These are phyloP conservation scores for Salvelinus namaycush DNA, from an alignment of 2,113 vertebrate genomes.

Conservation along the genomic window DNA sequence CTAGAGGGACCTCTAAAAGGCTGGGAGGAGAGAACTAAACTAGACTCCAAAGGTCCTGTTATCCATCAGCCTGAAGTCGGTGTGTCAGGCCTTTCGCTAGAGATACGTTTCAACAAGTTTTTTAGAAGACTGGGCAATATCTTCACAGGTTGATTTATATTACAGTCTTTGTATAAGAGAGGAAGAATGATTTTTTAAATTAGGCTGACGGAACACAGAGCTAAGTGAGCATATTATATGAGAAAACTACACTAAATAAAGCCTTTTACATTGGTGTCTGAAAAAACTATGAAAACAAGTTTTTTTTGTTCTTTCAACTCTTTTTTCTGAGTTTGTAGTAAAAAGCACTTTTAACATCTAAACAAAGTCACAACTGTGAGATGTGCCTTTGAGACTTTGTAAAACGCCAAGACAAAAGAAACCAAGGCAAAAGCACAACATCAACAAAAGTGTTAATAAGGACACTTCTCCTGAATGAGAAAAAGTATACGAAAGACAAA, in stretches of 20 bases:
- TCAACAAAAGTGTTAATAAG: no score
- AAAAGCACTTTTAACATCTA: constrained; percentile 4
- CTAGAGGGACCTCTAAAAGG: not conserved
- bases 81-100: not conserved
- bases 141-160: not conserved
- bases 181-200: not conserved
- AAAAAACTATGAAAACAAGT: no score
- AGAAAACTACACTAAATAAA: not conserved
- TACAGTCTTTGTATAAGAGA: not conserved
- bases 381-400: constrained; percentile 31
- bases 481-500: constrained; percentile 42
- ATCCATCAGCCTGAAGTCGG: not conserved
- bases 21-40: not conserved
- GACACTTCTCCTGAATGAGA: no score
- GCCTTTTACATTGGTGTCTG: not conserved
- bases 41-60: not conserved
- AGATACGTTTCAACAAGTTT: no score
- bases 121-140: not conserved
- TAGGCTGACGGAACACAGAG: not conserved
- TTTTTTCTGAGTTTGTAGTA: not conserved
- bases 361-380: not conserved
- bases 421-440: no score
- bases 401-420: no score
- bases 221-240: not conserved
- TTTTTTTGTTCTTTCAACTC: not conserved